These are phyloP conservation scores for Cerastis leucographa DNA, from an alignment of 2,888 invertebrate species.

Conservation along the genomic window DNA sequence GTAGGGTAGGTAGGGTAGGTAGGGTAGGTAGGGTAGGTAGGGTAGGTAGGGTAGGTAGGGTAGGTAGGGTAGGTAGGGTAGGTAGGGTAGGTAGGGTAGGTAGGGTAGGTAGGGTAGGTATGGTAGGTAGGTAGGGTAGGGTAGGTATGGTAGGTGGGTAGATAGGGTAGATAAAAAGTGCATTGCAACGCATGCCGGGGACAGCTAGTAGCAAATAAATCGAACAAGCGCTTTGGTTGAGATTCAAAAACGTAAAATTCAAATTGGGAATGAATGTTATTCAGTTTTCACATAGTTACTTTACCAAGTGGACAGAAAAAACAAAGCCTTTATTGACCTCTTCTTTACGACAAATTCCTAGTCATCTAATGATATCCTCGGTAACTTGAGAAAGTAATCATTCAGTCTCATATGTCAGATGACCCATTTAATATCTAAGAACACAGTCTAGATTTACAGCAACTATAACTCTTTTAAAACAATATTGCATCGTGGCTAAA, in stretches of 20 bases:
- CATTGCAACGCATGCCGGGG: too few species aligned
- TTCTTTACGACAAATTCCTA: neutral
- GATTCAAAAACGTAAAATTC: neutral
- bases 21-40: too few species aligned
- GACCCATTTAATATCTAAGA: neutral
- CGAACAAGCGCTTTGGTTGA: neutral
- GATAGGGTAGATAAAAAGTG: too few species aligned
- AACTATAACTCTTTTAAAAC: constrained; percentile 34
- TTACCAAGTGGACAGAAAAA: neutral
- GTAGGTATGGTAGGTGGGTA: too few species aligned
- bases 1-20: too few species aligned
- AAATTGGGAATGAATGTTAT: neutral
- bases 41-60: too few species aligned
- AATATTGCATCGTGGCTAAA: constrained; percentile 35
- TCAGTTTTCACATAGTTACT: neutral
- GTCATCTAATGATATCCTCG: neutral
- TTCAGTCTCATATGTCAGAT: constrained; percentile 3
- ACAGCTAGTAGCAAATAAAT: too few species aligned
- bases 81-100: too few species aligned
- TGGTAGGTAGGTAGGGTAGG: too few species aligned
- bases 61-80: too few species aligned
- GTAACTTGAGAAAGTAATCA: neutral
- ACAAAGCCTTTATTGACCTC: neutral
- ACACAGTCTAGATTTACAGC: constrained; percentile 22
- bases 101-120: too few species aligned